A percentile compares a stretch with the other conserved stretches of the same genome.
phyloP scores from a whole-genome alignment of 2,888 invertebrate genomes.

The Flexamia atlantica region DNA sequence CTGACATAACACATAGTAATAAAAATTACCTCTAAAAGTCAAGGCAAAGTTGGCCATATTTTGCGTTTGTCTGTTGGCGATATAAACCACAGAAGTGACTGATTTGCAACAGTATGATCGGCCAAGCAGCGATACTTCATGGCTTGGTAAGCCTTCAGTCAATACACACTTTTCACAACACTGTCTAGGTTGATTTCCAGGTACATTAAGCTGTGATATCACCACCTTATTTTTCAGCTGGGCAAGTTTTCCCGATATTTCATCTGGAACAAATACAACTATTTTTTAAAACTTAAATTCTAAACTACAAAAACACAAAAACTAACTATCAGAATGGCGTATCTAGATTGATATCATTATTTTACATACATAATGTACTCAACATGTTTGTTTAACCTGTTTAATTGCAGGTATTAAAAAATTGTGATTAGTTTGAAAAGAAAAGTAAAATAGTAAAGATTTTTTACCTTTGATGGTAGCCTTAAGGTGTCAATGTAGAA shows the following conservation, averaged over 20 bases:
- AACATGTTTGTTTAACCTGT: no score
- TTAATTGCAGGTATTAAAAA: no score
- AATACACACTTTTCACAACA: constrained; percentile 59
- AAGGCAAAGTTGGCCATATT: constrained; percentile 67
- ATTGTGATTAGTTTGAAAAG: no score
- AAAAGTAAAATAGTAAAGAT: no score
- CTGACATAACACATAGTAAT: no score
- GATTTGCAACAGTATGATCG: constrained; percentile 55
- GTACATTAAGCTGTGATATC: constrained; percentile 56
- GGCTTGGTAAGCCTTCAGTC: neutral
- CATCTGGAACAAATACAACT: constrained; percentile 59
- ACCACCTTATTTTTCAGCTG: constrained; percentile 49
- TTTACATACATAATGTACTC: no score
- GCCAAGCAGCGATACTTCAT: constrained; percentile 33
- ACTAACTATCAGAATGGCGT: no score
- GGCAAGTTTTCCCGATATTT: constrained; percentile 28
- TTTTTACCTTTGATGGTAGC: no score
- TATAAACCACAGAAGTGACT: constrained; percentile 61
- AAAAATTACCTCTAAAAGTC: constrained; percentile 64
- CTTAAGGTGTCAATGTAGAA: no score
- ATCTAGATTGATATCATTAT: no score
- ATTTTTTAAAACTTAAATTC: no score
- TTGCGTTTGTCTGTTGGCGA: constrained; percentile 60
- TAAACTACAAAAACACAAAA: no score
- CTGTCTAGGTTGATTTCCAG: neutral